Evolutionary conservation across 2,797 vertebrate genomes (phyloP).

Genomic region (Phrynocephalus vlangalii): DNA sequence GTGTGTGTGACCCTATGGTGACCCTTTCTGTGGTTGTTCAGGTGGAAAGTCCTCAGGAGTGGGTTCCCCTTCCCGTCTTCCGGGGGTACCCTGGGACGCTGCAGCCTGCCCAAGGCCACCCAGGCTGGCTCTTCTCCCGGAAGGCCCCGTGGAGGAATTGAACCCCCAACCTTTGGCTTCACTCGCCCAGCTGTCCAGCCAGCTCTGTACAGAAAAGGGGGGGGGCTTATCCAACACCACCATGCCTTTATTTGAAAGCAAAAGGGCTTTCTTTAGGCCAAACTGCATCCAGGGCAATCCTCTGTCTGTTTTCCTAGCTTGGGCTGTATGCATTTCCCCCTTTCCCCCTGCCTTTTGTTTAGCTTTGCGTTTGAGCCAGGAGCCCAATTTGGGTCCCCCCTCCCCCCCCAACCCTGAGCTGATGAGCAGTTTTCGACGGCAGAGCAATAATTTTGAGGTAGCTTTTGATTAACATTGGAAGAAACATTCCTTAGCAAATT

Average conservation of each 20-base stretch:
- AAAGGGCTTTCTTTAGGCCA: neutral
- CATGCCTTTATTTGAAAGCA: rapidly evolving
- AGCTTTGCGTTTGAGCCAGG: constrained; percentile 38
- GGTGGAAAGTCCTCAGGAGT: too few species aligned
- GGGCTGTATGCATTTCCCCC: constrained; percentile 43
- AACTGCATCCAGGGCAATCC: rapidly evolving
- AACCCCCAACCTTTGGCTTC: too few species aligned
- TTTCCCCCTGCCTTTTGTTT: constrained; percentile 63
- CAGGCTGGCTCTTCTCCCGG: too few species aligned
- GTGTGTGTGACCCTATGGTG: neutral
- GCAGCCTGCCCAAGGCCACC: too few species aligned
- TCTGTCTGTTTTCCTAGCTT: constrained; percentile 10
- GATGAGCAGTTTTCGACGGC: constrained; percentile 58
- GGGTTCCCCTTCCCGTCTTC: too few species aligned
- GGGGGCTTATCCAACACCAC: neutral
- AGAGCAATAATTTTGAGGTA: constrained; percentile 65
- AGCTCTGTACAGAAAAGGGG: neutral
- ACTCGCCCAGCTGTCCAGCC: too few species aligned
- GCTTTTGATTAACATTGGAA: constrained; percentile 59
- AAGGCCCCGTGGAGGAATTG: too few species aligned
- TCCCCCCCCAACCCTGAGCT: constrained; percentile 19
- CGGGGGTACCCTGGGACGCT: too few species aligned
- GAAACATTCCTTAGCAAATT: constrained; percentile 48
- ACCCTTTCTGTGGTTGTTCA: too few species aligned
- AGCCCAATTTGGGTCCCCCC: constrained; percentile 62